Evolutionary conservation across 2,797 vertebrate genomes (phyloP).

Genomic region (Sebastes umbrosus): DNA sequence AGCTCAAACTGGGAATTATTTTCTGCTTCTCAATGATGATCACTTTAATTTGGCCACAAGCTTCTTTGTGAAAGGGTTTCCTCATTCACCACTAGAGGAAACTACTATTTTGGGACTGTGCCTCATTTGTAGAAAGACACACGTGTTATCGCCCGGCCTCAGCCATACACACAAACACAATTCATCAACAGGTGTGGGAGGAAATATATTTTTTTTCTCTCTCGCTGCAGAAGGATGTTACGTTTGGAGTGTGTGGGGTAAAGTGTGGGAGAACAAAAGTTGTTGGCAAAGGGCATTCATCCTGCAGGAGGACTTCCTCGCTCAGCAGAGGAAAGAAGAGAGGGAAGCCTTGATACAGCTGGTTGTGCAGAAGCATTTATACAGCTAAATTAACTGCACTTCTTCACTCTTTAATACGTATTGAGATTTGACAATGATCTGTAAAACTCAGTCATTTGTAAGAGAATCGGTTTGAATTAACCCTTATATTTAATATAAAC

Average conservation of each 20-base stretch:
- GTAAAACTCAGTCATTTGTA: neutral
- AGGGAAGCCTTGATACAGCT: slow-evolving; percentile 49
- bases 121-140: slow-evolving; percentile 52
- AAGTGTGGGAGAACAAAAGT: slow-evolving; percentile 74
- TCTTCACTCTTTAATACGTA: slow-evolving; percentile 20
- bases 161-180: slow-evolving; percentile 58
- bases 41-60: slow-evolving; percentile 58
- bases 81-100: slow-evolving; percentile 60
- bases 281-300: slow-evolving; percentile 64
- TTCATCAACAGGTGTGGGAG: slow-evolving; percentile 78
- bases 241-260: slow-evolving; percentile 63
- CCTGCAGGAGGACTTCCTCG: slow-evolving; percentile 60
- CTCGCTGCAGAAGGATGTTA: slow-evolving; percentile 60
- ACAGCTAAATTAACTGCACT: slow-evolving; percentile 39
- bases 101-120: slow-evolving; percentile 46
- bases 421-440: slow-evolving; percentile 12
- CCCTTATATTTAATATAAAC: slow-evolving; percentile 15
- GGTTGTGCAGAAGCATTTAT: slow-evolving; percentile 45
- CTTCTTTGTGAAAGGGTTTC: slow-evolving; percentile 52
- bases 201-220: slow-evolving; percentile 29
- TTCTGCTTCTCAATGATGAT: slow-evolving; percentile 56
- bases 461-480: slow-evolving; percentile 5
- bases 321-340: slow-evolving; percentile 49
- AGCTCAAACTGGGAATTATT: slow-evolving; percentile 51
- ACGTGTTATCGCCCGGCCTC: slow-evolving; percentile 43